Base-by-base conservation (phyloP, 1,140 invertebrate genomes). In the Lasioglossum baleicum region DNA sequence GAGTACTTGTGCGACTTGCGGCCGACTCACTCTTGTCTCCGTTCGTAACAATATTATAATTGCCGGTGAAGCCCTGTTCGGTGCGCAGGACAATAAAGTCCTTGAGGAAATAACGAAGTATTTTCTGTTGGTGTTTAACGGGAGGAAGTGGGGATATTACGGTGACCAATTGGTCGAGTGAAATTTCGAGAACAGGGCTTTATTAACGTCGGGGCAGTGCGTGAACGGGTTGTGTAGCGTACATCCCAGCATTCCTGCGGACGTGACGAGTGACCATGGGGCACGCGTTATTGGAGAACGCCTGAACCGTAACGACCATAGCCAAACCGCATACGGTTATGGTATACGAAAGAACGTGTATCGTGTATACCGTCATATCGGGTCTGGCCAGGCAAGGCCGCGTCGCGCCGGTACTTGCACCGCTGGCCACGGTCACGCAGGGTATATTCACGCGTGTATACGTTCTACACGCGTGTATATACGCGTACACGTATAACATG, bases 291-390 rank as follows among this genome's bases (percentile, higher is more conserved):
- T 91, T 91, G 89, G 90, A 91, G 83, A 84, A 85, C 86, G 87
- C 72, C 69, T 86, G 86, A 89, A 88, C 86, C 90, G 87, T 90
- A 90, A 91, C 90, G 89, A 72, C 83, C 87, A 83, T 88, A 88
- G 85, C 80, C 82, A 90, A 91, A 91, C 90, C 90, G 82, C 90
- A 90, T 91, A 90, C 82, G 88, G 87, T 90, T 90, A 90, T 89
- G 77, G 89, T 82, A 87, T 82, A 88, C 80, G 85, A 91, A 90
- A 90, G 89, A 91, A 90, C 76, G 75, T n/a, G 69, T 60, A 48
- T 75, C 60, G 80, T 65, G 80, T 75, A 5, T 58, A 72, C 71
- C 69, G 73, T 65, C 70, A 69, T 72, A 82, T 75, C 81, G 35
- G 56, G 68, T 20, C 70, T 58, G 65, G 44, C 44, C 72, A 63